Evolutionary conservation across 2,113 vertebrate species (phyloP).

Genomic region (Dicrurus megarhynchus): DNA sequence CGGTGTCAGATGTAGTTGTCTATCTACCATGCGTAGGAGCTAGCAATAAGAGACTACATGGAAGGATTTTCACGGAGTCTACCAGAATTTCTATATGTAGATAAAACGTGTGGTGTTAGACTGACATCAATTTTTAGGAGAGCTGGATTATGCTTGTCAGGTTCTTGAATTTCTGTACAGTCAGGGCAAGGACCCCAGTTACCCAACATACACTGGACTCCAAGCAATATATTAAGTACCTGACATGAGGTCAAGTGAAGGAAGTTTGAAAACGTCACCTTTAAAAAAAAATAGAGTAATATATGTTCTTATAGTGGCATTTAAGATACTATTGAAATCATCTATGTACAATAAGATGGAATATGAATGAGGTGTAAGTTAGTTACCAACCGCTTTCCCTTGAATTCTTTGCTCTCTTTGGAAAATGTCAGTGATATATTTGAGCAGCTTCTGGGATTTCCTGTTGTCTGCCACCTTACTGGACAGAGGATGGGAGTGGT

Average conservation of each 20-base stretch:
- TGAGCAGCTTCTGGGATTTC: not conserved
- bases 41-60: not conserved
- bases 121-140: not conserved
- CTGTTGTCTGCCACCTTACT: not conserved
- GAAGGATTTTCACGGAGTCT: not conserved
- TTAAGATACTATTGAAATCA: constrained; percentile 1
- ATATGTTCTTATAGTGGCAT: not conserved
- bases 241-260: not conserved
- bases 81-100: not conserved
- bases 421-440: not conserved
- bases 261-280: not conserved
- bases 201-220: not conserved
- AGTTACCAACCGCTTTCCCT: not conserved
- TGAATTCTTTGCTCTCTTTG: not conserved
- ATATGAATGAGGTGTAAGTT: not conserved
- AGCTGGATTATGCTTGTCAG: not conserved
- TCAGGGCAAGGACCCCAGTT: not conserved
- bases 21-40: not conserved
- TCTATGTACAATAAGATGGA: not conserved
- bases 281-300: not conserved
- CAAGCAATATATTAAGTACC: not conserved
- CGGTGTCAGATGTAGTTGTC: not conserved
- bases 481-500: not conserved
- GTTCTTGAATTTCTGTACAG: not conserved
- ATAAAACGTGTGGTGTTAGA: not conserved